Percentiles rank a stretch among this genome's conserved stretches.
Conservation (phyloP, 2,797 vertebrate genomes). For the Microchirus variegatus region DNA sequence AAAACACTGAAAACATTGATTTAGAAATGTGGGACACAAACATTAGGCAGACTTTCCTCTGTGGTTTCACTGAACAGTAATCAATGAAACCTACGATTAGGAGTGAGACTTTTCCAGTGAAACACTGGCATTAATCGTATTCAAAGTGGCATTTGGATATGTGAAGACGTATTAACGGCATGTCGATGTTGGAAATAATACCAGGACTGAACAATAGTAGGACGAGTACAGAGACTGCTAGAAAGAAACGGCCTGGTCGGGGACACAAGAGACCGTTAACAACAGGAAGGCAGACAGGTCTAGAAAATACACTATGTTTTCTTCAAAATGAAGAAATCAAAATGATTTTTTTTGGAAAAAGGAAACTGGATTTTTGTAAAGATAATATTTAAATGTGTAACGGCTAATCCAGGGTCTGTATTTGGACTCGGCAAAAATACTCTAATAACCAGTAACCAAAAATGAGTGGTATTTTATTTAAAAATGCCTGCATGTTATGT, state of each 20-base stretch:
- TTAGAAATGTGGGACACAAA: conserved; percentile 14
- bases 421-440: conserved; percentile 2
- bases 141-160: conserved; percentile 17
- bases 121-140: conserved; percentile 24
- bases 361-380: conserved; percentile 18
- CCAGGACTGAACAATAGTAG: no score
- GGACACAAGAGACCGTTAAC: conserved; percentile 7
- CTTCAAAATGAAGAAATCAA: conserved; percentile 38
- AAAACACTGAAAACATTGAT: conserved; percentile 4
- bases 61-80: conserved; percentile 29
- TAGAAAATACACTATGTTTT: conserved; percentile 16
- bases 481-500: conserved; percentile 13
- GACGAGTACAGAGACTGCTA: neutral
- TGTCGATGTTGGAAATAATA: no score
- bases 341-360: conserved; percentile 40
- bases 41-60: neutral
- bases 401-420: conserved; percentile 4
- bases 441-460: conserved; percentile 9
- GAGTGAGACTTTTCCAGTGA: conserved; percentile 24
- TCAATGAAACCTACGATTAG: conserved; percentile 26
- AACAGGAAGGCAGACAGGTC: conserved; percentile 9
- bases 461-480: conserved; percentile 20
- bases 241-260: conserved; percentile 2
- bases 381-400: neutral
- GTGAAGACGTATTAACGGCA: conserved; percentile 7